phyloP scores from a whole-genome alignment of 2,888 invertebrate genomes.

The Eristalis intricaria region DNA sequence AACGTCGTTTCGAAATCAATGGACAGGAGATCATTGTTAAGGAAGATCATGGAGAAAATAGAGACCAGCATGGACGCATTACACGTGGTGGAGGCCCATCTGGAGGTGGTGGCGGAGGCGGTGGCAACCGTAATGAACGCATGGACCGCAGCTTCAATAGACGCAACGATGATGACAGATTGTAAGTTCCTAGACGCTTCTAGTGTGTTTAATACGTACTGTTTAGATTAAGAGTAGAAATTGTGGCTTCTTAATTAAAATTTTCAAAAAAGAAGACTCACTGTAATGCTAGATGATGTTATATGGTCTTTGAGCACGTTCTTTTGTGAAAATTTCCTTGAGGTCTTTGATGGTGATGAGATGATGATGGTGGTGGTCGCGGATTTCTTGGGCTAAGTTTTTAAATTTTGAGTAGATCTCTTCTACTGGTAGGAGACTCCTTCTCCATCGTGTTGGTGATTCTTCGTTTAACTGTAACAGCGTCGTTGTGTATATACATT shows the following conservation, averaged over 20 bases:
- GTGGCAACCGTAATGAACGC: conserved; percentile 75
- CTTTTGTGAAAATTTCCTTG: conserved; percentile 23
- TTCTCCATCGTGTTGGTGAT: conserved; percentile 31
- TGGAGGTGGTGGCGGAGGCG: conserved; percentile 80
- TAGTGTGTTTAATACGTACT: conserved; percentile 5
- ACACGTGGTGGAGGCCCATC: conserved; percentile 80
- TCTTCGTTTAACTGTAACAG: conserved; percentile 40
- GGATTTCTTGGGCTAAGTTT: conserved; percentile 55
- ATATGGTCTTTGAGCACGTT: conserved; percentile 24
- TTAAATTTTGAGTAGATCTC: conserved; percentile 61
- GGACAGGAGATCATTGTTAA: conserved; percentile 97
- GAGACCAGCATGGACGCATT: conserved; percentile 86
- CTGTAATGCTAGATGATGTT: conserved; percentile 39
- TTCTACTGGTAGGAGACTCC: conserved; percentile 56
- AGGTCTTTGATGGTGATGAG: conserved; percentile 9
- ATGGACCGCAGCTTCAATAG: conserved; percentile 80
- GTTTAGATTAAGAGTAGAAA: conserved; percentile 11
- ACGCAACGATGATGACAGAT: conserved; percentile 83
- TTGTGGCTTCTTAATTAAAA: conserved; percentile 32
- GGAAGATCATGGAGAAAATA: conserved; percentile 89
- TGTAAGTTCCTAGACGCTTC: conserved; percentile 78
- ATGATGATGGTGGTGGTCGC: conserved; percentile 18
- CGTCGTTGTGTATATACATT: conserved; percentile 8
- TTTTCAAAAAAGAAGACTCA: conserved; percentile 48
- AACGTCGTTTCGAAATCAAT: conserved; percentile 94